Evolutionary conservation across 2,888 invertebrate genomes (phyloP).

Genomic region (Venusia cambrica): DNA sequence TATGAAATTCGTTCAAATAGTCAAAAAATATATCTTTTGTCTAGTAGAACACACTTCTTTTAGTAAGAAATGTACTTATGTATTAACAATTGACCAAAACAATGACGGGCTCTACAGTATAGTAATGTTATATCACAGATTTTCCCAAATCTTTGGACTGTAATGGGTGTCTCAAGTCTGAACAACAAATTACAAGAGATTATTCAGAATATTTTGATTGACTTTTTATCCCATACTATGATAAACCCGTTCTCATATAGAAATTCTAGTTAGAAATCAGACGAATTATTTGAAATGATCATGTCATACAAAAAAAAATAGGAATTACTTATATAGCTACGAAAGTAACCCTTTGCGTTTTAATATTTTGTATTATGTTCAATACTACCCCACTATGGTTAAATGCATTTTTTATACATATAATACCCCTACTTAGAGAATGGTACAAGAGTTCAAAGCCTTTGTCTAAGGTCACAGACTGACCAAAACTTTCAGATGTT

Average conservation of each 20-base stretch:
- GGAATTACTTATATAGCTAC: slow-evolving; percentile 70
- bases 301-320: slow-evolving; percentile 64
- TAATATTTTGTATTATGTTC: slow-evolving; percentile 57
- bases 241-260: slow-evolving; percentile 73
- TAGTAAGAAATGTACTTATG: slow-evolving; percentile 66
- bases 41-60: slow-evolving; percentile 66
- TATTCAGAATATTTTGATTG: slow-evolving; percentile 63
- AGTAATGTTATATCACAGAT: slow-evolving; percentile 80
- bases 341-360: slow-evolving; percentile 65
- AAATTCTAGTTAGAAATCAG: slow-evolving; percentile 67
- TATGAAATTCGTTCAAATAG: slow-evolving; percentile 76
- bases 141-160: slow-evolving; percentile 80
- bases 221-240: slow-evolving; percentile 55
- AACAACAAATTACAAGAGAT: slow-evolving; percentile 47
- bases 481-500: slow-evolving; percentile 67
- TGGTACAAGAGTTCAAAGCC: slow-evolving; percentile 55
- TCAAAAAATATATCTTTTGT: slow-evolving; percentile 81
- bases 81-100: slow-evolving; percentile 81
- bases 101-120: slow-evolving; percentile 74
- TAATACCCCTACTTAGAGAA: slow-evolving; percentile 60
- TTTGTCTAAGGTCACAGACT: slow-evolving; percentile 46
- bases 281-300: slow-evolving; percentile 66
- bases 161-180: slow-evolving; percentile 61
- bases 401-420: slow-evolving; percentile 77
- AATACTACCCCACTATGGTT: slow-evolving; percentile 65